A percentile compares a stretch with the other conserved stretches of the same genome.
Evolutionary conservation across 2,888 invertebrate species (phyloP).

Genomic region (Diachrysia chrysitis): DNA sequence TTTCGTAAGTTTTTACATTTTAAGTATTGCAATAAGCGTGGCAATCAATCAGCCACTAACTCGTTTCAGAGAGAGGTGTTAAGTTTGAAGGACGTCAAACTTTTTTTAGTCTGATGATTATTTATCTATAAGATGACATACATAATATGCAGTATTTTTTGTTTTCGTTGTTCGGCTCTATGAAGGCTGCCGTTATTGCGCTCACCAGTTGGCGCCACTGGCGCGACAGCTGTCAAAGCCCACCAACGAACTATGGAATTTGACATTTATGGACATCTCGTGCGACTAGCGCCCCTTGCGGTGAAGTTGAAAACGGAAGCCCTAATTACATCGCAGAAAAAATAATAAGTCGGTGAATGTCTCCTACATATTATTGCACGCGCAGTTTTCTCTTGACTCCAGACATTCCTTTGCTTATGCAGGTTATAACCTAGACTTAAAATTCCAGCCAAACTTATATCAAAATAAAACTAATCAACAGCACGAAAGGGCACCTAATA

Average conservation of each 20-base stretch:
- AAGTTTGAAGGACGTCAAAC: not conserved
- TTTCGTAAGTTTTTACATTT: not conserved
- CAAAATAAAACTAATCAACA: not conserved
- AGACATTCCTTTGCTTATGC: not conserved
- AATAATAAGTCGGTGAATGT: not conserved
- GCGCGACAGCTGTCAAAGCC: no score
- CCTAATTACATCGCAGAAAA: no score
- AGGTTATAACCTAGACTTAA: not conserved
- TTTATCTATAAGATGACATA: not conserved
- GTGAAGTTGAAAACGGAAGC: no score
- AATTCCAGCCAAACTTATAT: not conserved
- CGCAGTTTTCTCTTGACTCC: not conserved
- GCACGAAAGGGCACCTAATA: not conserved
- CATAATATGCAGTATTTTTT: no score
- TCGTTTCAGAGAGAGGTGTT: slow-evolving; percentile 1
- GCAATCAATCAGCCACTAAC: slow-evolving; percentile 1
- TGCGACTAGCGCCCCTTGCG: no score
- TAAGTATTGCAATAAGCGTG: not conserved
- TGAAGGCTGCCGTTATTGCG: no score
- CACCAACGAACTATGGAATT: no score
- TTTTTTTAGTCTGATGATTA: not conserved
- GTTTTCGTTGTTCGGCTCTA: no score
- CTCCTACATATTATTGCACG: not conserved
- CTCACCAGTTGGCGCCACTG: no score
- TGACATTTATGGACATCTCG: no score